Base-by-base conservation (phyloP, 2,888 invertebrate species). In the Eumacrocentrus americanus region DNA sequence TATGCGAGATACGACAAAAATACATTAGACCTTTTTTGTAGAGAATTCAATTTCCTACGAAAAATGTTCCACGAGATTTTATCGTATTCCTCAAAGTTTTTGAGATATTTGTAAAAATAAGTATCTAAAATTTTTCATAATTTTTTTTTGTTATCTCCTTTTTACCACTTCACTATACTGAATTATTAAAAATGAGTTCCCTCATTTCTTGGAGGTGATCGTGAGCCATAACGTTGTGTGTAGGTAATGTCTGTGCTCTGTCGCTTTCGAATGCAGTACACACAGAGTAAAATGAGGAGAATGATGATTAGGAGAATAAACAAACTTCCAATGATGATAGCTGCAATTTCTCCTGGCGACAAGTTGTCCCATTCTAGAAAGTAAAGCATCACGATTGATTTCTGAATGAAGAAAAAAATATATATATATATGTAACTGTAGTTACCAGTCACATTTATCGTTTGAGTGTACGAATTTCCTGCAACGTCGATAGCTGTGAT, bases 321-420 rank as follows among this genome's bases (percentile, higher is more conserved):
- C 2, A 92, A 73, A 0, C 85, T 83, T 1, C 90, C 91, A 0
- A 92, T 74, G 0, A 86, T 86, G 60, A 92, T 88, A 0, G 91
- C 91, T 0, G 89, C 87, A 61, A 92, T 90, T 1, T 88, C 71
- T 74, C 85, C 66, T 69, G 82, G 23, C 73, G 81, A 66, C 76
- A 81, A 69, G 82, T 86, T 80, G 56, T 74, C 63, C 80, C 79
- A 71, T 69, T 82, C 86, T 85, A 55, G n/a, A 82, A 2, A 89
- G 69, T 0, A 44, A 18, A 44, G 22, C 22, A 11, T 44, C 16
- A 20, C n/a, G n/a, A 18, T 34, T 34, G 5, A 16, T 16, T 1
- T 46, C n/a, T 11, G 14, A 14, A 14, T 40, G 11, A 53, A 1
- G 6, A 4, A 25, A 14, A 11, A 53, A 37, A 7, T 3, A 5